A percentile compares a stretch with the other conserved stretches of the same genome.
Conservation (phyloP, 2,888 invertebrate genomes). For the Syrista parreyssii region DNA sequence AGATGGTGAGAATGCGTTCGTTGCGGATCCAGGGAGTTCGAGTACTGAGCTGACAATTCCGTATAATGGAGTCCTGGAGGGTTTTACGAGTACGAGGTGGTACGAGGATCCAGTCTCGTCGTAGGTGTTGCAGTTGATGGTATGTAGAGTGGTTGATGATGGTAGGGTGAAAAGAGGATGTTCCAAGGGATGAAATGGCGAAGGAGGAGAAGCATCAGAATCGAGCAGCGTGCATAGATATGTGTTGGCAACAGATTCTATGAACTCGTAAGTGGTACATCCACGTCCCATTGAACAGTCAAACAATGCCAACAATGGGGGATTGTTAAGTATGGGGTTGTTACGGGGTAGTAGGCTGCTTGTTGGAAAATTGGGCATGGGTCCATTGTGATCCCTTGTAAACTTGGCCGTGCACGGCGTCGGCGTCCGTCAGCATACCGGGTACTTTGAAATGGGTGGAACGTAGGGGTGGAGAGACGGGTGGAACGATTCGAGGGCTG, state of each 20-base stretch:
- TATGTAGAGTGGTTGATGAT: neutral
- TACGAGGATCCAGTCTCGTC: neutral
- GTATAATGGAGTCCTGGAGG: neutral
- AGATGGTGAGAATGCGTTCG: neutral
- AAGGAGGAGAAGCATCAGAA: neutral
- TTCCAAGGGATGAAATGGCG: neutral
- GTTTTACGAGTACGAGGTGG: neutral
- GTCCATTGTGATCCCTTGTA: slow-evolving; percentile 46
- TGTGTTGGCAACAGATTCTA: slow-evolving; percentile 5
- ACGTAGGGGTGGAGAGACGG: neutral
- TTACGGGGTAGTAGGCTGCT: slow-evolving; percentile 1
- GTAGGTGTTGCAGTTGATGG: neutral
- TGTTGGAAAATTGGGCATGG: slow-evolving; percentile 31
- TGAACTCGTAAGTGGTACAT: slow-evolving; percentile 9
- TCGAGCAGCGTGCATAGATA: neutral
- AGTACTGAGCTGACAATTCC: neutral
- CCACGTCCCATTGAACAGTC: slow-evolving; percentile 34
- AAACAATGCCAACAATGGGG: slow-evolving; percentile 35
- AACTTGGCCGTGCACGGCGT: slow-evolving; percentile 27
- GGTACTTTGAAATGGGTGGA: neutral
- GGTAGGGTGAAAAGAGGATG: neutral
- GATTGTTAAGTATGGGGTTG: slow-evolving; percentile 37
- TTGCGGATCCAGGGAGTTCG: neutral
- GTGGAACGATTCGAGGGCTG: slow-evolving; percentile 40
- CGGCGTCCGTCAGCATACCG: neutral